Evolutionary conservation across 2,797 vertebrate species (phyloP).

Genomic region (Manis crassicaudata): DNA sequence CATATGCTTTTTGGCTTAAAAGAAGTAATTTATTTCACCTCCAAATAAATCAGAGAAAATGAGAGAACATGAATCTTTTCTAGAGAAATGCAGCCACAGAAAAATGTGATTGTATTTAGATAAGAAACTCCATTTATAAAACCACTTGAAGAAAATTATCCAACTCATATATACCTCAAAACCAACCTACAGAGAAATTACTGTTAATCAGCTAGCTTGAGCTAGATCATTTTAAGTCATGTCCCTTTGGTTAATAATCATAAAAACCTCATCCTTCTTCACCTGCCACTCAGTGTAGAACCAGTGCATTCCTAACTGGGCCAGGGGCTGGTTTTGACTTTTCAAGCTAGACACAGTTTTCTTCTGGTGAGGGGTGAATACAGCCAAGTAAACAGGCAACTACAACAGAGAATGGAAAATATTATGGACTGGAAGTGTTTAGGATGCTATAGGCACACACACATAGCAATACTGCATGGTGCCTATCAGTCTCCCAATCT

Average conservation of each 20-base stretch:
- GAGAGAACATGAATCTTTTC: neutral
- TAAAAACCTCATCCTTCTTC: neutral
- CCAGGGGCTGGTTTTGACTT: neutral
- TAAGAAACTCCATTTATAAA: neutral
- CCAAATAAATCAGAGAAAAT: neutral
- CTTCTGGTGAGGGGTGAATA: neutral
- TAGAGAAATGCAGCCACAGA: neutral
- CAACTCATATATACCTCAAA: neutral
- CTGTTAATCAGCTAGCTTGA: neutral
- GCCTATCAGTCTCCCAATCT: neutral
- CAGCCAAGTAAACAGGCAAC: neutral
- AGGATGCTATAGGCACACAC: neutral
- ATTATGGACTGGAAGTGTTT: neutral
- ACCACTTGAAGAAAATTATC: neutral
- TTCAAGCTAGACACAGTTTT: neutral
- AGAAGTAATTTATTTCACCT: neutral
- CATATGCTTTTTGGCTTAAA: neutral
- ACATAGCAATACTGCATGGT: neutral
- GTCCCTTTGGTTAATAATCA: neutral
- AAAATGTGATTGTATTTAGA: neutral
- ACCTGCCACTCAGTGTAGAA: neutral
- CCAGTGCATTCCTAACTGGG: neutral
- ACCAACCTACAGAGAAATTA: neutral
- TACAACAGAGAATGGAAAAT: neutral
- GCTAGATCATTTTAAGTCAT: neutral